Evolutionary conservation across 2,797 vertebrate genomes (phyloP).

Genomic region (Arremon brunneinucha): DNA sequence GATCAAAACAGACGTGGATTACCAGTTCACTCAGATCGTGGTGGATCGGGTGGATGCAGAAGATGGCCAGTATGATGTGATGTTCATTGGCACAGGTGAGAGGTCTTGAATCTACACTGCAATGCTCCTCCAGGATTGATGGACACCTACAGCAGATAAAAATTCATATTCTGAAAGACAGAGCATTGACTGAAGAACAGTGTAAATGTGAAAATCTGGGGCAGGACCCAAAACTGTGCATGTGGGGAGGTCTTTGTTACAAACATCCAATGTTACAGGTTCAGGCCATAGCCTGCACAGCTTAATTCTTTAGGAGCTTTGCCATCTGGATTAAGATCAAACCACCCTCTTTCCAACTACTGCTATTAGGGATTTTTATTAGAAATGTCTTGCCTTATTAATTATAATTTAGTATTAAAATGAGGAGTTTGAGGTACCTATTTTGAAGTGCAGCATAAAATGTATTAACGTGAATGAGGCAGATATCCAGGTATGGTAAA

Average conservation of each 20-base stretch:
- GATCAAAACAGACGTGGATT: conserved; percentile 95
- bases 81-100: conserved; percentile 98
- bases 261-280: background rate
- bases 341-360: background rate
- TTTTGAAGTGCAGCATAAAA: conserved; percentile 3
- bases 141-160: background rate
- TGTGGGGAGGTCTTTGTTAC: background rate
- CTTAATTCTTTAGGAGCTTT: background rate
- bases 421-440: background rate
- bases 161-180: background rate
- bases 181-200: background rate
- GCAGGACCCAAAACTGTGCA: background rate
- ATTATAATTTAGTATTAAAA: conserved; percentile 44
- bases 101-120: background rate
- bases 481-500: background rate
- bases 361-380: conserved; percentile 28
- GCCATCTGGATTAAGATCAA: conserved; percentile 36
- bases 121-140: background rate
- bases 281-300: background rate
- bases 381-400: conserved; percentile 20
- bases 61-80: conserved; percentile 96
- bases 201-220: background rate
- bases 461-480: background rate
- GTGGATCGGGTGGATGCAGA: conserved; percentile 97
- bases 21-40: conserved; percentile 97